These are phyloP conservation scores for Myopa testacea DNA, from an alignment of 2,888 invertebrate species.

Conservation along the genomic window DNA sequence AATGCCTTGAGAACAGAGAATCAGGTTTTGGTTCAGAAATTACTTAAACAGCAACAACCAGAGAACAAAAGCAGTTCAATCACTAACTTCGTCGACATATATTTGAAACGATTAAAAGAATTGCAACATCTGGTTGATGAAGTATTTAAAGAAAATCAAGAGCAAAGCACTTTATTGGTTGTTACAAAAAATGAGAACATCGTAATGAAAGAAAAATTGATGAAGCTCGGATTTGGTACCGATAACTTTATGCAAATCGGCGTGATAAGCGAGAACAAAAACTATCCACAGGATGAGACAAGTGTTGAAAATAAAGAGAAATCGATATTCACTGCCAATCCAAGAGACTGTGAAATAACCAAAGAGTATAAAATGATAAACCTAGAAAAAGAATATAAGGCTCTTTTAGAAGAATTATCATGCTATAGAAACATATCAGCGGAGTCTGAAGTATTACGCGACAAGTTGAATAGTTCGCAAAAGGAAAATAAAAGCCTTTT, in stretches of 20 bases:
- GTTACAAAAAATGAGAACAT: conserved; percentile 18
- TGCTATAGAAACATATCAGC: conserved; percentile 1
- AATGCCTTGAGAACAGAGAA: conserved; percentile 59
- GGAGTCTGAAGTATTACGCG: conserved; percentile 41
- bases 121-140: conserved; percentile 39
- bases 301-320: not conserved
- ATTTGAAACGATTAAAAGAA: conserved; percentile 29
- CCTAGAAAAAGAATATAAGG: conserved; percentile 19
- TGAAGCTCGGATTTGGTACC: not conserved
- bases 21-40: conserved; percentile 44
- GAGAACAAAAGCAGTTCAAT: not conserved
- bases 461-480: not conserved
- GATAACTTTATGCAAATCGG: not conserved
- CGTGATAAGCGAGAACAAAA: no score
- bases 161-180: conserved; percentile 22
- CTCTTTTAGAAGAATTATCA: conserved; percentile 11
- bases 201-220: not conserved
- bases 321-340: not conserved
- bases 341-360: not conserved
- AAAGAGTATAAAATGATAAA: not conserved
- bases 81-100: not conserved
- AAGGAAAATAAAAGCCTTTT: not conserved
- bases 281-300: not conserved
- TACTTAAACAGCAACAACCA: not conserved
- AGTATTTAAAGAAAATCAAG: conserved; percentile 35